phyloP scores from a whole-genome alignment of 1,140 invertebrate species.

The Drosophila repleta region DNA sequence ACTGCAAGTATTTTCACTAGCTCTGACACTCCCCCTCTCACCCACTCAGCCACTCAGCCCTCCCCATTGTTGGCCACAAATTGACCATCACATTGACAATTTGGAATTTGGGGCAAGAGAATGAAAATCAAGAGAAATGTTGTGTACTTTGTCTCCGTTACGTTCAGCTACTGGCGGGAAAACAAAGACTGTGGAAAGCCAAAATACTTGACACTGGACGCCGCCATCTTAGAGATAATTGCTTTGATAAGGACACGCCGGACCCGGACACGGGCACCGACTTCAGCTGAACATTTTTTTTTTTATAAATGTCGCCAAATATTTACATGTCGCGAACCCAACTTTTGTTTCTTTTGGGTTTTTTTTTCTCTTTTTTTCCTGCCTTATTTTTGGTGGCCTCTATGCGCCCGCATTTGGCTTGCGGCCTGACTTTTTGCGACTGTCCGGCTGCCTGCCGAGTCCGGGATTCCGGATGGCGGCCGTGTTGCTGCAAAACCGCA shows the following conservation, averaged over 20 bases:
- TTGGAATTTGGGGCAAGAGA: constrained; percentile 60
- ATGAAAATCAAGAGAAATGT: constrained; percentile 74
- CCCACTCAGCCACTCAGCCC: not conserved
- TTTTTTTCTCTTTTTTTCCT: constrained; percentile 12
- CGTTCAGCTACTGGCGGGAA: constrained; percentile 53
- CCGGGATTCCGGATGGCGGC: constrained; percentile 46
- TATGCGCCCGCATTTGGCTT: constrained; percentile 65
- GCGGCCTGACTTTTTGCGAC: constrained; percentile 72
- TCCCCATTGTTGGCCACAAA: constrained; percentile 48
- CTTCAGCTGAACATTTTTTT: constrained; percentile 26
- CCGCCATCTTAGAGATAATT: constrained; percentile 74
- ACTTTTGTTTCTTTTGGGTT: constrained; percentile 22
- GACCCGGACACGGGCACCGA: constrained; percentile 7
- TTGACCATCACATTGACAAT: constrained; percentile 73
- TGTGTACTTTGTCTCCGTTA: constrained; percentile 77
- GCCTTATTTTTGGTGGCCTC: constrained; percentile 7
- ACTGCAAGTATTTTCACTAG: not conserved
- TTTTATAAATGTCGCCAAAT: constrained; percentile 79
- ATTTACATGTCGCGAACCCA: constrained; percentile 71
- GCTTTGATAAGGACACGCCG: constrained; percentile 71
- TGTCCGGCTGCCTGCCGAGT: constrained; percentile 42
- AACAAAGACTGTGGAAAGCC: constrained; percentile 54
- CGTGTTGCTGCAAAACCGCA: constrained; percentile 75
- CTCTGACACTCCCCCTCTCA: not conserved
- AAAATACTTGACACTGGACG: constrained; percentile 8